These are phyloP conservation scores for Hypocryptadius cinnamomeus DNA, from an alignment of 2,113 vertebrate species.

Conservation along the genomic window DNA sequence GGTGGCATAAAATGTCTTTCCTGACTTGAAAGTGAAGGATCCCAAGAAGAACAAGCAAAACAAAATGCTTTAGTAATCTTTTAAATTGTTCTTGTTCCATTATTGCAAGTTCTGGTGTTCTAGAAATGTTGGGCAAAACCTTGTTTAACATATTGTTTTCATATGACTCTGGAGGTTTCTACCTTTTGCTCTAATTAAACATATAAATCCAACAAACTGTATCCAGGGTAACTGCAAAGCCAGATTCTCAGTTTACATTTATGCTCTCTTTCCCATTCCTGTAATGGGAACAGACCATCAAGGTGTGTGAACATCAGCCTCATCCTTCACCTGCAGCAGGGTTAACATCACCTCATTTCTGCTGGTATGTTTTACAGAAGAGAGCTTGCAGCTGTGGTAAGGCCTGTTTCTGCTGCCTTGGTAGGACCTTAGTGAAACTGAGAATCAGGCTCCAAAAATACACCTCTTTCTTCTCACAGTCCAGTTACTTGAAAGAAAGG, in stretches of 20 bases:
- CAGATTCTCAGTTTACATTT: background rate
- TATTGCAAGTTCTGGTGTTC: background rate
- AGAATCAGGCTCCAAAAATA: background rate
- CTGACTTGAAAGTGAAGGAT: background rate
- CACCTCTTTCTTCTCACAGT: background rate
- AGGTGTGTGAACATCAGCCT: background rate
- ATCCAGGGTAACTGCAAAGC: background rate
- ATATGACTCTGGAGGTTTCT: background rate
- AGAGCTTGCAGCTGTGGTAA: background rate
- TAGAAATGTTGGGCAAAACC: background rate
- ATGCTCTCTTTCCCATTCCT: background rate
- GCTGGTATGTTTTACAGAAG: background rate
- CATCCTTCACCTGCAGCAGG: background rate
- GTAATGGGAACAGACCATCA: background rate
- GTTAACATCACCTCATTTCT: background rate
- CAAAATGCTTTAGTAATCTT: background rate
- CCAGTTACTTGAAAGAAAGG: background rate
- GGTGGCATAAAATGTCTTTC: background rate
- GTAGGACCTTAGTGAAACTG: background rate
- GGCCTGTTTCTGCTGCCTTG: background rate
- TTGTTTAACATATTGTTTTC: background rate
- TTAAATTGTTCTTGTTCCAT: background rate
- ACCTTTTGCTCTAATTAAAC: conserved; percentile 4
- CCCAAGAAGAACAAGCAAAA: background rate
- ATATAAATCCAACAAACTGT: background rate